phyloP scores from a whole-genome alignment of 2,113 vertebrate genomes.

The Larimichthys polyactis region DNA sequence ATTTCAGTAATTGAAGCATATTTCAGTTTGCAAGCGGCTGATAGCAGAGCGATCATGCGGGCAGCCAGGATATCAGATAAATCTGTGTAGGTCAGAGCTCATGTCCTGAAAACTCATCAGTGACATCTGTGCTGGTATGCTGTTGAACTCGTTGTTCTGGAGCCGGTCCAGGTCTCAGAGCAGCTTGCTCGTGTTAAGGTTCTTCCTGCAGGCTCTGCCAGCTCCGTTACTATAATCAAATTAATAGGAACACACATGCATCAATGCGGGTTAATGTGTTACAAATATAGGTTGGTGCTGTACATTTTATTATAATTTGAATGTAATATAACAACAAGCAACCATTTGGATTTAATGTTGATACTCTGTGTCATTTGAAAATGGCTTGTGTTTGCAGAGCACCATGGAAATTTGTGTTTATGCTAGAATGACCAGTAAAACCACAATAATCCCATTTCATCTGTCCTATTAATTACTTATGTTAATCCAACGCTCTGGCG shows the following conservation, averaged over 20 bases:
- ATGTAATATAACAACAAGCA: background rate
- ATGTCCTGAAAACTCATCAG: conserved; percentile 29
- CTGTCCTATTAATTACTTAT: conserved; percentile 25
- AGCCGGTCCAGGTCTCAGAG: conserved; percentile 55
- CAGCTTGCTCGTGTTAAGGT: conserved; percentile 52
- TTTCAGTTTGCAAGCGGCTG: background rate
- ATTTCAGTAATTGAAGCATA: background rate
- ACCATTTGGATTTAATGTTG: conserved; percentile 5
- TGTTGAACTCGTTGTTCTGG: conserved; percentile 61
- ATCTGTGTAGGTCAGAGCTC: conserved; percentile 15
- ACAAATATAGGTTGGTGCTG: background rate
- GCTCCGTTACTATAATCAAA: conserved; percentile 35
- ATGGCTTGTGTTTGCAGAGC: background rate
- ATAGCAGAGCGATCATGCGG: background rate
- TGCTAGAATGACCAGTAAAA: conserved; percentile 22
- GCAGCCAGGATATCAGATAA: background rate
- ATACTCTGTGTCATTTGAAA: background rate
- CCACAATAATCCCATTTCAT: conserved; percentile 16
- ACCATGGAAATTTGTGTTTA: background rate
- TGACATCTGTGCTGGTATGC: conserved; percentile 13
- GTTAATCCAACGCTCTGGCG: conserved; percentile 34
- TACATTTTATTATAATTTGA: background rate
- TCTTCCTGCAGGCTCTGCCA: conserved; percentile 46
- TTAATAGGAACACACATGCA: conserved; percentile 3
- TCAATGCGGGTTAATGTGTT: background rate